These are phyloP conservation scores for Tinea semifulvella DNA, from an alignment of 2,888 invertebrate genomes.

Conservation along the genomic window DNA sequence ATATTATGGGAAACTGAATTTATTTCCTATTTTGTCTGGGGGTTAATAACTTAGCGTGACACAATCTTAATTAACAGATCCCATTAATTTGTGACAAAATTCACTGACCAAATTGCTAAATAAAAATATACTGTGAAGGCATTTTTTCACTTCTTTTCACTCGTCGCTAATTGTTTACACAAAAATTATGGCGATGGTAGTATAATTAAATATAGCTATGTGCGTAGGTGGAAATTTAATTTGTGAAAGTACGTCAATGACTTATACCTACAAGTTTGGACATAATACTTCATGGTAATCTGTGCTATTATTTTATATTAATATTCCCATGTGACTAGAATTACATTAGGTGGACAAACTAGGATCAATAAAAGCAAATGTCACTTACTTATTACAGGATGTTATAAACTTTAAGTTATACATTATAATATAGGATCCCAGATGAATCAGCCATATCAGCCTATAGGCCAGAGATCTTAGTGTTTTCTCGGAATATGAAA, in stretches of 20 bases:
- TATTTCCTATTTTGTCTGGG: no score
- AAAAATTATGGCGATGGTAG: conserved; percentile 2
- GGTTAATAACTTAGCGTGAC: not conserved
- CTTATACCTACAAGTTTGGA: conserved; percentile 7
- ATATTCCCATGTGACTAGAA: no score
- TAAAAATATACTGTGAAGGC: conserved; percentile 4
- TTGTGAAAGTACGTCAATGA: conserved; percentile 9
- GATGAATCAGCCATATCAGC: no score
- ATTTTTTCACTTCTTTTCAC: conserved; percentile 5
- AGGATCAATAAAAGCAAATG: no score
- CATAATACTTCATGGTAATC: conserved; percentile 3
- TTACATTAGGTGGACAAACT: no score
- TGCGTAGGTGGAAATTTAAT: conserved; percentile 11
- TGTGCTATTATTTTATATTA: conserved; percentile 4
- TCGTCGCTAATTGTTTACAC: conserved; percentile 9
- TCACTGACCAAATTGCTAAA: not conserved
- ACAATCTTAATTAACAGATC: not conserved
- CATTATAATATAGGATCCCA: no score
- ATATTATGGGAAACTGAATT: no score
- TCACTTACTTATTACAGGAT: no score
- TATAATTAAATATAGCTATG: conserved; percentile 7
- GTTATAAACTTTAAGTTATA: no score
- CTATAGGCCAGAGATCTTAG: no score
- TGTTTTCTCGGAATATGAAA: no score
- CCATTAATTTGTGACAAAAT: conserved; percentile 6